A percentile compares a stretch with the other conserved stretches of the same genome.
phyloP scores from a whole-genome alignment of 2,888 invertebrate species.

The Amphimallon solstitiale region DNA sequence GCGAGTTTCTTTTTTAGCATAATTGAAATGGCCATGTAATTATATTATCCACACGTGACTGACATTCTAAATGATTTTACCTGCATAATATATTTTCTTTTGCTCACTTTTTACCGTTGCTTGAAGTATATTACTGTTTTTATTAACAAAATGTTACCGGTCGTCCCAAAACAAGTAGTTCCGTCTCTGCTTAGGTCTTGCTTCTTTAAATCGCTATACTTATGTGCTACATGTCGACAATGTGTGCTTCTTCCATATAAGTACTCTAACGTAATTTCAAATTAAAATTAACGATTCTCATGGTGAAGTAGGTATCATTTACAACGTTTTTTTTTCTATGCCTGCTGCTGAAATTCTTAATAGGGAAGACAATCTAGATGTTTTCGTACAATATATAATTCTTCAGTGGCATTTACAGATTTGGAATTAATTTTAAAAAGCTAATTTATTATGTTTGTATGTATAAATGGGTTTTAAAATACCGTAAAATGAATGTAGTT shows the following conservation, averaged over 20 bases:
- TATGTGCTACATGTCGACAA: neutral
- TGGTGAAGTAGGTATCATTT: constrained; percentile 13
- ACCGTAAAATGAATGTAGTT: no score
- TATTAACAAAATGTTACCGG: neutral
- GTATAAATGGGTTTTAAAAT: no score
- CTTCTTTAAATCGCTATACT: neutral
- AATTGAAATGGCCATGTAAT: constrained; percentile 16
- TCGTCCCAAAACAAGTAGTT: neutral
- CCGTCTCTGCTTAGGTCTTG: neutral
- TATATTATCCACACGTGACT: constrained; percentile 18
- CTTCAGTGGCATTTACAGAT: neutral
- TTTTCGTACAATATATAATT: neutral
- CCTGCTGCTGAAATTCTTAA: neutral
- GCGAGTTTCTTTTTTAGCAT: neutral
- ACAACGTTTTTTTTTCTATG: constrained; percentile 1
- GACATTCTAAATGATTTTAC: constrained; percentile 8
- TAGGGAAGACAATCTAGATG: neutral
- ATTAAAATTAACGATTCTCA: constrained; percentile 22
- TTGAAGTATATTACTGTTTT: constrained; percentile 3
- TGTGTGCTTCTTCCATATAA: constrained; percentile 11
- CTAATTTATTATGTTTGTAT: no score
- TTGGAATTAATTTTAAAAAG: no score
- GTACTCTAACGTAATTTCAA: constrained; percentile 20
- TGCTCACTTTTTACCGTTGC: constrained; percentile 23
- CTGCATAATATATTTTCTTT: constrained; percentile 18